Evolutionary conservation across 2,113 vertebrate species (phyloP).

Genomic region (Maccullochella peelii): DNA sequence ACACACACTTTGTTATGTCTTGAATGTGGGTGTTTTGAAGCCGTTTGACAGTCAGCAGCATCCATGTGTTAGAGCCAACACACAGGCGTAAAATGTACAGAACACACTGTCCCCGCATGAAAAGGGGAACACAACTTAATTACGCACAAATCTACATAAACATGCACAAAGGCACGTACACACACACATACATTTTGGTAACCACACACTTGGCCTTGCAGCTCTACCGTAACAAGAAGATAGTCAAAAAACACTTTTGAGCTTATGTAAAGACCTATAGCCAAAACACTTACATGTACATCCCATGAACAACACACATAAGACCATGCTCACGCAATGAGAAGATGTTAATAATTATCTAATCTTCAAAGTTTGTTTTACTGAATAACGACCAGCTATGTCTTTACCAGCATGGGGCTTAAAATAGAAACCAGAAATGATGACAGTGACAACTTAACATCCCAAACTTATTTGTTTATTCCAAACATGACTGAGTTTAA

Average conservation of each 20-base stretch:
- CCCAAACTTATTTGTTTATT: constrained; percentile 28
- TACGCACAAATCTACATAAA: not conserved
- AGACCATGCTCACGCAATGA: not conserved
- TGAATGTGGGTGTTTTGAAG: too few species aligned
- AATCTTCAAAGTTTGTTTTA: not conserved
- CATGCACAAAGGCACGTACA: not conserved
- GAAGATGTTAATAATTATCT: not conserved
- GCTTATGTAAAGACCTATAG: not conserved
- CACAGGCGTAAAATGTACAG: constrained; percentile 47
- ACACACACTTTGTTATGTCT: constrained; percentile 13
- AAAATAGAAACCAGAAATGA: constrained; percentile 3
- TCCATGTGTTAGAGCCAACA: constrained; percentile 45
- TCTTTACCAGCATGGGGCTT: not conserved
- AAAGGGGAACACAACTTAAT: constrained; percentile 32
- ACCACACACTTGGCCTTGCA: constrained; percentile 12
- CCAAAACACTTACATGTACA: not conserved
- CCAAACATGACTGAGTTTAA: constrained; percentile 15
- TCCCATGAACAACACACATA: not conserved
- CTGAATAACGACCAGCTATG: not conserved
- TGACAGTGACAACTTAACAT: not conserved
- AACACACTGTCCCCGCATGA: constrained; percentile 23
- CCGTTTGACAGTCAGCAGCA: constrained; percentile 15
- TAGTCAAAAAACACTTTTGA: not conserved
- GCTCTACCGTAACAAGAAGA: not conserved
- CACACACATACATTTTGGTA: not conserved